Base-by-base conservation (phyloP, 2,888 invertebrate species). In the Ennomos erosarius region DNA sequence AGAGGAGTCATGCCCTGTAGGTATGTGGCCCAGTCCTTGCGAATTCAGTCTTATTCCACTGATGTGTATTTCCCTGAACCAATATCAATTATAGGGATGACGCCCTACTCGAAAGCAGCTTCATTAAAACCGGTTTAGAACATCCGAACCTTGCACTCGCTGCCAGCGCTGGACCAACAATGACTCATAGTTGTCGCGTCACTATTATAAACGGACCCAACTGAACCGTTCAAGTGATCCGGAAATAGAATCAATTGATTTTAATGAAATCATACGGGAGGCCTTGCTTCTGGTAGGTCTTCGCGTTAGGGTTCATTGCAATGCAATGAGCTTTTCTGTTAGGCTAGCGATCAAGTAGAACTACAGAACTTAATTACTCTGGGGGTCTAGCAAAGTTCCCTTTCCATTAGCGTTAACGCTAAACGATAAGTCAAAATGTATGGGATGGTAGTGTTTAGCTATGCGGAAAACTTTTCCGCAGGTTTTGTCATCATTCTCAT, bases 161-260 rank as follows among this genome's bases (percentile, higher is more conserved):
- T 43, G 33, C 36, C 52, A 13, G 48, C 60, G 44, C 54, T 49
- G 50, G 54, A 54, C 56, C 59, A 59, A 62, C 60, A 67, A 63
- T 67, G 67, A 67, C 47, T 67, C 67, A 67, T 38, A 33, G n/a
- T 42, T 33, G 54, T 59, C 67, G 43, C 67, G 67, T 67, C 67
- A 67, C 55, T 55, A 49, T 61, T 61, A 67, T 62, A 64, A 61
- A 46, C 61, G 42, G 55, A 57, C 48, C 55, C 53, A 63, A 64
- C 62, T 55, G 68, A 64, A 49, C 70, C 64, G 60, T 67, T 66
- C 64, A 67, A 68, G 66, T 69, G 74, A 62, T 71, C 72, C 73
- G 78, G 78, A 77, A 76, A 77, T 76, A 77, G 75, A 73, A 49
- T 38, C 62, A 68, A 68, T 68, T 61, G 65, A 62, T 61, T 55